phyloP scores from a whole-genome alignment of 2,113 vertebrate genomes.

The Lepidothrix coronata region DNA sequence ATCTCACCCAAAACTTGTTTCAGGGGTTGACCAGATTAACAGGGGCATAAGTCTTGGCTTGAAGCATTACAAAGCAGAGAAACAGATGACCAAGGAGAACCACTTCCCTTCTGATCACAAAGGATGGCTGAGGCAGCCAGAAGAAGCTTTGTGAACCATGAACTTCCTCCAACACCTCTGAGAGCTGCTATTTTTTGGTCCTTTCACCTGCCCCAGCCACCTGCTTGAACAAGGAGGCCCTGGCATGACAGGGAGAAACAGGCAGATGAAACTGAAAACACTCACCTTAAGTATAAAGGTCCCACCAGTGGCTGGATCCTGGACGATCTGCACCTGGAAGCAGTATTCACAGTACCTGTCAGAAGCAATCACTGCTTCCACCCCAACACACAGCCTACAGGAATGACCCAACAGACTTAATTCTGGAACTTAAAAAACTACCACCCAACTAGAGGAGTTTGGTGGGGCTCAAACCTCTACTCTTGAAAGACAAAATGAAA shows the following conservation, averaged over 20 bases:
- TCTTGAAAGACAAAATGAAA: background rate
- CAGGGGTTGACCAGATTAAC: background rate
- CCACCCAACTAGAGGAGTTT: background rate
- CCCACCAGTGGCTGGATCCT: slow-evolving; percentile 85
- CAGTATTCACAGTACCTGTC: background rate
- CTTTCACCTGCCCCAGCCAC: background rate
- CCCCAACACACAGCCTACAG: background rate
- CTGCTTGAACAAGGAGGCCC: background rate
- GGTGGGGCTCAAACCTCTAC: background rate
- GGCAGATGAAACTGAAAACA: background rate
- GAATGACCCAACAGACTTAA: background rate
- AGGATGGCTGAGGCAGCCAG: background rate
- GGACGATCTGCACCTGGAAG: slow-evolving; percentile 88
- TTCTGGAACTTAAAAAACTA: background rate
- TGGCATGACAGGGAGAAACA: background rate
- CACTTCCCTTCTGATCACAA: background rate
- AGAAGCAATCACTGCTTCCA: background rate
- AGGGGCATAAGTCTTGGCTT: fast-evolving
- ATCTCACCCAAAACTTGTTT: background rate
- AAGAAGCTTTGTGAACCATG: background rate
- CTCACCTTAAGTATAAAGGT: slow-evolving; percentile 93
- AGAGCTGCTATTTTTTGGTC: background rate
- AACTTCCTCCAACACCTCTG: background rate
- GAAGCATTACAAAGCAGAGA: background rate
- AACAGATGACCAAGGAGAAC: background rate